Evolutionary conservation across 2,888 invertebrate species (phyloP).

Genomic region (Anticlea derivata): DNA sequence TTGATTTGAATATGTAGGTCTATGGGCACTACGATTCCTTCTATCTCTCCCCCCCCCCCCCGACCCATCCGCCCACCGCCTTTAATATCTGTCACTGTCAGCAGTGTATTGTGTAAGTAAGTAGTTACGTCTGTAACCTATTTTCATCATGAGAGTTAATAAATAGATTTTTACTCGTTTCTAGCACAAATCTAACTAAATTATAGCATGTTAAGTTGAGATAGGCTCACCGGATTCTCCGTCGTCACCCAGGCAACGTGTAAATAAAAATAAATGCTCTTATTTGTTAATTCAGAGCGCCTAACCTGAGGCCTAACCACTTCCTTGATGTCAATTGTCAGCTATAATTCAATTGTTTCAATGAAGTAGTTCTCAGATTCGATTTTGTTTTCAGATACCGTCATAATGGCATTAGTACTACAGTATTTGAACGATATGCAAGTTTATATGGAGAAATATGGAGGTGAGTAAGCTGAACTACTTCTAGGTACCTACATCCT

Average conservation of each 20-base stretch:
- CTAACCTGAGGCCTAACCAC: too few species aligned
- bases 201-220: slow-evolving; percentile 1
- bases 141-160: slow-evolving; percentile 12
- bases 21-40: background rate
- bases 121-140: slow-evolving; percentile 19
- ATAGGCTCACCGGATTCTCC: background rate
- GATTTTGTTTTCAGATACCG: slow-evolving; percentile 32
- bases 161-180: slow-evolving; percentile 10
- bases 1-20: too few species aligned
- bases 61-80: background rate
- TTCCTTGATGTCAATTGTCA: slow-evolving; percentile 34
- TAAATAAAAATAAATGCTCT: background rate
- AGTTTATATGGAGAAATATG: slow-evolving; percentile 91
- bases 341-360: slow-evolving; percentile 43
- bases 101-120: too few species aligned
- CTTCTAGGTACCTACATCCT: background rate
- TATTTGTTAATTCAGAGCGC: background rate
- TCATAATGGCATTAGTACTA: slow-evolving; percentile 91
- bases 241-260: slow-evolving; percentile 7
- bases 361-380: slow-evolving; percentile 27
- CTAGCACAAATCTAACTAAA: slow-evolving; percentile 2
- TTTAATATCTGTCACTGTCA: background rate
- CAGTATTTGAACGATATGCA: slow-evolving; percentile 91
- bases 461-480: slow-evolving; percentile 85
- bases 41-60: background rate